phyloP scores from a whole-genome alignment of 2,888 invertebrate species.

The Tetropium fuscum region DNA sequence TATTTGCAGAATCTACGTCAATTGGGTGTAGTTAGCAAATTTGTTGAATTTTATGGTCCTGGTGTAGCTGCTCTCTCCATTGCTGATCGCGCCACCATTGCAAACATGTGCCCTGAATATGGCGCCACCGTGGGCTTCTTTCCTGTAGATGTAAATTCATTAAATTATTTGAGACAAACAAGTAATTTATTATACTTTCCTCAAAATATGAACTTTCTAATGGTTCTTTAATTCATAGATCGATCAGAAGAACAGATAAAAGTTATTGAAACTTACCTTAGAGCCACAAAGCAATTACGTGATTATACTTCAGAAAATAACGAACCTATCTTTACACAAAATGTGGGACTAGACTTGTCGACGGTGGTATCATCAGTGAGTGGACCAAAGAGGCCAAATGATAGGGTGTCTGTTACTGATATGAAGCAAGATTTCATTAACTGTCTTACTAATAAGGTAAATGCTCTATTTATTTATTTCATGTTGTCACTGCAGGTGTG shows the following conservation, averaged over 20 bases:
- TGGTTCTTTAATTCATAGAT: constrained; percentile 68
- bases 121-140: constrained; percentile 97
- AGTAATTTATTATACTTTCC: too few species aligned
- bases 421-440: constrained; percentile 91
- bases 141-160: constrained; percentile 86
- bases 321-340: constrained; percentile 89
- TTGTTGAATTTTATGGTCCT: constrained; percentile 98
- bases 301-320: constrained; percentile 82
- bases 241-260: constrained; percentile 82
- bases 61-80: constrained; percentile 92
- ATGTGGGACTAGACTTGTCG: constrained; percentile 85
- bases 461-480: not conserved
- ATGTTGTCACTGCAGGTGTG: too few species aligned
- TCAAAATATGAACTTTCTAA: not conserved
- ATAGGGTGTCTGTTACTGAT: constrained; percentile 88
- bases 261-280: constrained; percentile 85
- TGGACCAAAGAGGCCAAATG: constrained; percentile 97
- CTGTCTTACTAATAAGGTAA: constrained; percentile 90
- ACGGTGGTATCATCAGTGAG: constrained; percentile 95
- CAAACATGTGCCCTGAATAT: constrained; percentile 99
- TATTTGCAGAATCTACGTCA: constrained; percentile 77
- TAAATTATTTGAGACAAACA: constrained; percentile 88
- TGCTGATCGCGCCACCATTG: constrained; percentile 97
- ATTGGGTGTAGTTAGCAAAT: constrained; percentile 97
- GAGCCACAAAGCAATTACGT: constrained; percentile 84